A percentile compares a stretch with the other conserved stretches of the same genome.
Conservation (phyloP, 30 jellyfish, hydroid and myxozoan species). For the Aurelia aurita region DNA sequence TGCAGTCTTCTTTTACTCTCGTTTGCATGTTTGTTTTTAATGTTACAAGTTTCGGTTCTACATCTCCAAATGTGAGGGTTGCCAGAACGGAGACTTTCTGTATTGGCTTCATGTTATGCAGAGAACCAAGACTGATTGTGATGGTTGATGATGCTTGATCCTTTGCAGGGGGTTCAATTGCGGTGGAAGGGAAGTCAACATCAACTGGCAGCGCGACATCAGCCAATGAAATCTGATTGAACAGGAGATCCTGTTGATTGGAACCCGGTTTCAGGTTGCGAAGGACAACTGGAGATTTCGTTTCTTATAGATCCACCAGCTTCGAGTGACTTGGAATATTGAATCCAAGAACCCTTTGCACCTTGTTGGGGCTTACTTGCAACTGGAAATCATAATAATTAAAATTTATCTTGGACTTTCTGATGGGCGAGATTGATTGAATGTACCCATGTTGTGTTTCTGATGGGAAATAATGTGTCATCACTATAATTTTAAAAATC, state of each 20-base stretch:
- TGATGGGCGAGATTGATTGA: too few species aligned
- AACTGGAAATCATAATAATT: constrained; percentile 9
- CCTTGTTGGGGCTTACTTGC: constrained; percentile 33
- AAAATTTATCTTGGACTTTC: too few species aligned
- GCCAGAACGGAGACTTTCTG: constrained; percentile 6
- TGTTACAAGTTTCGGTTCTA: neutral
- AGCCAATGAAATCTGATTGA: neutral
- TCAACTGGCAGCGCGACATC: neutral
- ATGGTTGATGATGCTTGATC: neutral
- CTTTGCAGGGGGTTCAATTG: neutral
- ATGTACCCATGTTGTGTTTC: too few species aligned
- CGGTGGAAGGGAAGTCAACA: neutral
- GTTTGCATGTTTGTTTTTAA: neutral
- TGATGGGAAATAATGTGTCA: too few species aligned
- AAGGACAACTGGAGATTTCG: neutral
- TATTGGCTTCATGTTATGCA: neutral
- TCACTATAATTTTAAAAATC: too few species aligned
- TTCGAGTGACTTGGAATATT: too few species aligned
- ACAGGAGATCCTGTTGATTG: neutral
- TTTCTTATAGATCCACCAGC: neutral
- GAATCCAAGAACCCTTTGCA: constrained; percentile 7
- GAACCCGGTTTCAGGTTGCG: neutral
- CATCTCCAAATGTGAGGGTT: constrained; percentile 1
- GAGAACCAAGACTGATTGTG: neutral
- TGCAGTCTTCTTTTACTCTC: constrained; percentile 25